These are phyloP conservation scores for Rhodinocichla rosea DNA, from an alignment of 2,113 vertebrate genomes.

Conservation along the genomic window DNA sequence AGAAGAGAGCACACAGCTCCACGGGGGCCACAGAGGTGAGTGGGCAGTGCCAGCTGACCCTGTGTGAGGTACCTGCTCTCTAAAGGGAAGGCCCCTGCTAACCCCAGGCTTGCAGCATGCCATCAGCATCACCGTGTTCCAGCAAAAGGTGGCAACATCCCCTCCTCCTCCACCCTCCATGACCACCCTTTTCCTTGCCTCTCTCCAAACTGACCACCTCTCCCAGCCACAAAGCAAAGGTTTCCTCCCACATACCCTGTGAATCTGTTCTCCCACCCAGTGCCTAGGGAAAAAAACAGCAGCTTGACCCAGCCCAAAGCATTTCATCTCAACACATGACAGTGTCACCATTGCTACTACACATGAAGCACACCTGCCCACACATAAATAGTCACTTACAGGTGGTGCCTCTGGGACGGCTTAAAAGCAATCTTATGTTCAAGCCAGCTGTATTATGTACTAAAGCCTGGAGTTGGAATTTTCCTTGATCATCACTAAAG, in stretches of 20 bases:
- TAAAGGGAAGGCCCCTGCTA: not conserved
- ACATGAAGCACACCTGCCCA: not conserved
- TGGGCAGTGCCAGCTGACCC: not conserved
- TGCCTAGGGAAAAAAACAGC: not conserved
- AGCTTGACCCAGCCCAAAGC: not conserved
- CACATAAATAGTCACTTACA: not conserved
- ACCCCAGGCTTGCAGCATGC: not conserved
- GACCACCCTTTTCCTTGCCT: not conserved
- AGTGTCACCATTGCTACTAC: not conserved
- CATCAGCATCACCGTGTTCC: not conserved
- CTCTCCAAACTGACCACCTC: not conserved
- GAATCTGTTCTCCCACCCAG: not conserved
- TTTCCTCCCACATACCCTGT: not conserved
- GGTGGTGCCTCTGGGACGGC: not conserved
- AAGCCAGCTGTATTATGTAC: not conserved
- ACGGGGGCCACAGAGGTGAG: not conserved
- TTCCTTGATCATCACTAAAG: not conserved
- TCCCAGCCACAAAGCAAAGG: not conserved
- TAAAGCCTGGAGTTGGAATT: not conserved
- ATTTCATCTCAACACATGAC: not conserved
- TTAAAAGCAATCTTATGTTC: not conserved
- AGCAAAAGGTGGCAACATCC: not conserved
- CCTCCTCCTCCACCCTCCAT: not conserved
- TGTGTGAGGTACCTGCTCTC: not conserved
- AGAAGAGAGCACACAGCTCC: not conserved